These are phyloP conservation scores for Drosophila lacicola DNA, from an alignment of 2,888 invertebrate species.

Conservation along the genomic window DNA sequence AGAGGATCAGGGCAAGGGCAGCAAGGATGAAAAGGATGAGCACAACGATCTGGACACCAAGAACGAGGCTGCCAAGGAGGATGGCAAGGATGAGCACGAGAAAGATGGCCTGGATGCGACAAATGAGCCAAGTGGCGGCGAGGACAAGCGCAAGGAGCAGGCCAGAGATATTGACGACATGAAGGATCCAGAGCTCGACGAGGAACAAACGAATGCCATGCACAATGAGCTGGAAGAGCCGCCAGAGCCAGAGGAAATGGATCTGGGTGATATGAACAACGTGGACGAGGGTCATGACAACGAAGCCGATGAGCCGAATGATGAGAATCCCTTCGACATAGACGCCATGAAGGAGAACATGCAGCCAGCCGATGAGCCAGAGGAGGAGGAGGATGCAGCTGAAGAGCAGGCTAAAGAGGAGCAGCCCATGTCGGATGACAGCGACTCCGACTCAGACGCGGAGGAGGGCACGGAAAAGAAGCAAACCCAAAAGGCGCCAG, in stretches of 20 bases:
- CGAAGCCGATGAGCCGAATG: slow-evolving; percentile 86
- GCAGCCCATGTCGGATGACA: slow-evolving; percentile 86
- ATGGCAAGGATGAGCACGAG: slow-evolving; percentile 86
- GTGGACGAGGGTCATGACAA: slow-evolving; percentile 90
- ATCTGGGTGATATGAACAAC: slow-evolving; percentile 94
- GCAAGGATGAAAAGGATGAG: slow-evolving; percentile 90
- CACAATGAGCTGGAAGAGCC: slow-evolving; percentile 92
- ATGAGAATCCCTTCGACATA: slow-evolving; percentile 94
- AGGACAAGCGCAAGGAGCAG: slow-evolving; percentile 85
- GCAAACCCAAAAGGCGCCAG: slow-evolving; percentile 82
- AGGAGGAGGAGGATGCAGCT: slow-evolving; percentile 82
- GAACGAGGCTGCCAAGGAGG: slow-evolving; percentile 86
- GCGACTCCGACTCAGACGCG: slow-evolving; percentile 86
- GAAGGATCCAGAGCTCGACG: slow-evolving; percentile 92
- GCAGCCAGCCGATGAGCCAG: slow-evolving; percentile 82
- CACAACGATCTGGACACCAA: slow-evolving; percentile 85
- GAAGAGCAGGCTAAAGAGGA: slow-evolving; percentile 86
- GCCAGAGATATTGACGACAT: slow-evolving; percentile 92
- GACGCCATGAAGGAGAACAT: slow-evolving; percentile 90
- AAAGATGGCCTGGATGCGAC: slow-evolving; percentile 85
- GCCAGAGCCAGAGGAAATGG: slow-evolving; percentile 94
- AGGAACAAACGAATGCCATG: slow-evolving; percentile 92
- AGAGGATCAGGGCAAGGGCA: slow-evolving; percentile 89
- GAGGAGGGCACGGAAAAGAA: slow-evolving; percentile 80
- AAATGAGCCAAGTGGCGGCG: slow-evolving; percentile 69